phyloP scores from a whole-genome alignment of 2,888 invertebrate species.

The Argyresthia albistria region DNA sequence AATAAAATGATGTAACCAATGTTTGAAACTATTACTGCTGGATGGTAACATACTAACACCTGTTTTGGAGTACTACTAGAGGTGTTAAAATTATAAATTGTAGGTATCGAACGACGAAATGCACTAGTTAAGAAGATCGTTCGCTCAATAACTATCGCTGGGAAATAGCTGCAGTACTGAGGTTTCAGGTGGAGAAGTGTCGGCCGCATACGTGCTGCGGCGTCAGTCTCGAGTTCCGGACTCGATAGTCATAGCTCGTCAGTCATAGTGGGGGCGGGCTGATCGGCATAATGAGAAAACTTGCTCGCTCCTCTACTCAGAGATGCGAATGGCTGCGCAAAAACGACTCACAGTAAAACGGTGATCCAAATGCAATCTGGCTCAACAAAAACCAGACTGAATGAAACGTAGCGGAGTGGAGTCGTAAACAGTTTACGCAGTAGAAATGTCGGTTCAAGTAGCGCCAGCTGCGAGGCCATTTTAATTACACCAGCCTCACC shows the following conservation, averaged over 20 bases:
- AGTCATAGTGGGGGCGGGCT: constrained; percentile 40
- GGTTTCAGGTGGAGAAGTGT: no score
- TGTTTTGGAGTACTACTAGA: no score
- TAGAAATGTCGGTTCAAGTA: no score
- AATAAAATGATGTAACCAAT: no score
- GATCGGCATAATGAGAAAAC: constrained; percentile 65
- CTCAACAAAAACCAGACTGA: constrained; percentile 3
- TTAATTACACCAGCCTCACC: neutral
- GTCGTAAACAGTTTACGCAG: no score
- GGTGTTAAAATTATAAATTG: no score
- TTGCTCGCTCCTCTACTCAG: constrained; percentile 34
- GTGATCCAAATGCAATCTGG: constrained; percentile 30
- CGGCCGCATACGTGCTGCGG: neutral
- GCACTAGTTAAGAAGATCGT: neutral
- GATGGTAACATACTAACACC: no score
- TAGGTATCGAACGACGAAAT: no score
- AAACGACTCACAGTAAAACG: constrained; percentile 27
- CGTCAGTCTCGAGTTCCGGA: constrained; percentile 27
- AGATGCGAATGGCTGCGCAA: constrained; percentile 14
- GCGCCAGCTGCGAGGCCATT: neutral
- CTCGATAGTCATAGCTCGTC: constrained; percentile 36
- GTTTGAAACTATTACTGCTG: no score
- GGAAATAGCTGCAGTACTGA: neutral
- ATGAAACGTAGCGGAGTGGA: neutral
- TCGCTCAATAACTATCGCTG: neutral